A percentile compares a stretch with the other conserved stretches of the same genome.
phyloP scores from a whole-genome alignment of 1,140 invertebrate species.

The Aplysia californica region DNA sequence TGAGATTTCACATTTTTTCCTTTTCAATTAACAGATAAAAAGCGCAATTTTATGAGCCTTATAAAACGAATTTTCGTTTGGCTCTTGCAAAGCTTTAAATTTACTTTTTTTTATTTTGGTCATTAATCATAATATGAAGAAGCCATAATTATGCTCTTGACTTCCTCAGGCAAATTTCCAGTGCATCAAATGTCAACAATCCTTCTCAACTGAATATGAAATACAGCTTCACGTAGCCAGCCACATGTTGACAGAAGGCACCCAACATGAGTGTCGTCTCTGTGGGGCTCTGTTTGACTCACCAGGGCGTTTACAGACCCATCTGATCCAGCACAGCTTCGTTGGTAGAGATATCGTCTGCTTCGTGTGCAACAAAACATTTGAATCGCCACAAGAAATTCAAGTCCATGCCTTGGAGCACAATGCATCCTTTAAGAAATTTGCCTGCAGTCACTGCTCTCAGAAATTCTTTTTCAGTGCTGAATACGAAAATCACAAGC shows the following conservation, averaged over 20 bases:
- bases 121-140: too few relatives aligned
- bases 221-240: slow-evolving; percentile 76
- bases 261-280: slow-evolving; percentile 78
- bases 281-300: slow-evolving; percentile 79
- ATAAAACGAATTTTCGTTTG: too few relatives aligned
- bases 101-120: too few relatives aligned
- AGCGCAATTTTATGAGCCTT: too few relatives aligned
- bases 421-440: slow-evolving; percentile 80
- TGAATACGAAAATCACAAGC: slow-evolving; percentile 88
- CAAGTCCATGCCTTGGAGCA: slow-evolving; percentile 88
- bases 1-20: too few relatives aligned
- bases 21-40: too few relatives aligned
- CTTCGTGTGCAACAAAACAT: slow-evolving; percentile 88
- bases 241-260: slow-evolving; percentile 72
- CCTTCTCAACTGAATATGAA: slow-evolving; percentile 77
- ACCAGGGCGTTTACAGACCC: slow-evolving; percentile 85
- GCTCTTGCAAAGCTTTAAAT: too few relatives aligned
- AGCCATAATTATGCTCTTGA: too few relatives aligned
- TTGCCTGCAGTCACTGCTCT: slow-evolving; percentile 85
- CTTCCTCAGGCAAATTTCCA: slow-evolving; percentile 71
- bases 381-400: slow-evolving; percentile 82
- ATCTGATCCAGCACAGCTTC: slow-evolving; percentile 93
- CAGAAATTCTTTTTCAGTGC: slow-evolving; percentile 92
- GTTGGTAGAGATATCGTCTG: slow-evolving; percentile 87
- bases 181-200: slow-evolving; percentile 79